Percentiles rank a stretch among this genome's conserved stretches.
These are phyloP conservation scores for Dromococcyx pavoninus DNA, from an alignment of 2,797 vertebrate species.

Conservation along the genomic window DNA sequence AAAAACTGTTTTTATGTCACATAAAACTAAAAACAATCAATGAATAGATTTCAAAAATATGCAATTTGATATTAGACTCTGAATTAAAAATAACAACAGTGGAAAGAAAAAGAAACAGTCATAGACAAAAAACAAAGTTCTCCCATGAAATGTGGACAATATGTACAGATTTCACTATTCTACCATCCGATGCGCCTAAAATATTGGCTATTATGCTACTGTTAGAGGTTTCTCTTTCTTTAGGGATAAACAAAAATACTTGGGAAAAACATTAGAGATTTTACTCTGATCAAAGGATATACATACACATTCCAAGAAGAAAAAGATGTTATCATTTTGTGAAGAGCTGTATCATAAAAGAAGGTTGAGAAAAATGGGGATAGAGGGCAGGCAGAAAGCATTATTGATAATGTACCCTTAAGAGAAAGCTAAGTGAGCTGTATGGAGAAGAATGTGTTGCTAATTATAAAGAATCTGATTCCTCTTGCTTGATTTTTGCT, in stretches of 20 bases:
- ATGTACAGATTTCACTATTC: not conserved
- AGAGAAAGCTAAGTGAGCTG: not conserved
- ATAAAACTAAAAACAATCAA: not conserved
- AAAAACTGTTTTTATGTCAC: not conserved
- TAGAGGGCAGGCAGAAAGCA: not conserved
- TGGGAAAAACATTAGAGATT: not conserved
- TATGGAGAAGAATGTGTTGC: not conserved
- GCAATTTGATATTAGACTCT: not conserved
- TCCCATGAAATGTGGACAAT: not conserved
- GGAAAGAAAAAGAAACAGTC: not conserved
- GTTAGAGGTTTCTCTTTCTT: not conserved
- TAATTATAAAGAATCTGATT: not conserved
- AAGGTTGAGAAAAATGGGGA: not conserved
- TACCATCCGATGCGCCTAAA: not conserved
- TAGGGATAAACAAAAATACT: not conserved
- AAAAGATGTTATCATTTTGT: not conserved
- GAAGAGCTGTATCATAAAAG: not conserved
- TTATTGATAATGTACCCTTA: not conserved
- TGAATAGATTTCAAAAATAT: not conserved
- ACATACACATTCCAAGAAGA: not conserved
- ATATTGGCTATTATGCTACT: not conserved
- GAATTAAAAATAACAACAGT: not conserved
- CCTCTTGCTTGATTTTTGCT: not conserved
- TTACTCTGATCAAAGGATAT: not conserved
- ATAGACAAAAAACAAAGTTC: not conserved